phyloP scores from a whole-genome alignment of 2,113 vertebrate species.

The Hippocampus mohnikei region DNA sequence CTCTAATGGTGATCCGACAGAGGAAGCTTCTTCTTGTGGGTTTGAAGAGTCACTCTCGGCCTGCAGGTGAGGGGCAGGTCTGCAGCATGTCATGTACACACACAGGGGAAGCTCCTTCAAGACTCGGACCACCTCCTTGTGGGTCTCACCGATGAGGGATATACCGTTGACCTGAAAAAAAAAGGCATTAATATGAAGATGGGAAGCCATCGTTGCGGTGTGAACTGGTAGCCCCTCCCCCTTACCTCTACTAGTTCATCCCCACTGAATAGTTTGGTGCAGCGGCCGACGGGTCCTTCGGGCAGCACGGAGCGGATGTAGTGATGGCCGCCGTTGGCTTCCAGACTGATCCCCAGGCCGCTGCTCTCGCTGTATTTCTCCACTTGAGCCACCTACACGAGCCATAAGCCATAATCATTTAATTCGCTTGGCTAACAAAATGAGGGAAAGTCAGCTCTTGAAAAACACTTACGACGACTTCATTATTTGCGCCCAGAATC shows the following conservation, averaged over 20 bases:
- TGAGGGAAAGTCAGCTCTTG: too few relatives aligned
- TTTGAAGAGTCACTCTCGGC: constrained; percentile 61
- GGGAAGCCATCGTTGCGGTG: not conserved
- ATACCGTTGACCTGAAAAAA: constrained; percentile 84
- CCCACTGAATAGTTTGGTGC: constrained; percentile 86
- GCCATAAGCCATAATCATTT: too few relatives aligned
- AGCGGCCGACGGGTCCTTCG: constrained; percentile 91
- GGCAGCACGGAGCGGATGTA: constrained; percentile 93
- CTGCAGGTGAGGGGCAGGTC: constrained; percentile 67
- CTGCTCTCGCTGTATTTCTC: constrained; percentile 92
- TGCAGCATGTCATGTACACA: constrained; percentile 88
- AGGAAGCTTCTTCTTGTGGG: constrained; percentile 52
- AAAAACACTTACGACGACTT: constrained; percentile 82
- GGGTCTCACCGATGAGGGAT: constrained; percentile 86
- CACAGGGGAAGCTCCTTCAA: constrained; percentile 88
- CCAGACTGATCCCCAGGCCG: constrained; percentile 91
- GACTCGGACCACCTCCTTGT: constrained; percentile 90
- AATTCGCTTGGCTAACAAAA: not conserved
- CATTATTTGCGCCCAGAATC: constrained; percentile 82
- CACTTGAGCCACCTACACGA: constrained; percentile 83
- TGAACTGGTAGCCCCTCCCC: too few relatives aligned
- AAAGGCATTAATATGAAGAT: not conserved
- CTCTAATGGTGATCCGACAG: constrained; percentile 33
- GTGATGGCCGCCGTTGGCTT: constrained; percentile 86
- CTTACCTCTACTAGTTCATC: constrained; percentile 90